phyloP scores from a whole-genome alignment of 2,888 invertebrate species.

The Marronus borbonicus region DNA sequence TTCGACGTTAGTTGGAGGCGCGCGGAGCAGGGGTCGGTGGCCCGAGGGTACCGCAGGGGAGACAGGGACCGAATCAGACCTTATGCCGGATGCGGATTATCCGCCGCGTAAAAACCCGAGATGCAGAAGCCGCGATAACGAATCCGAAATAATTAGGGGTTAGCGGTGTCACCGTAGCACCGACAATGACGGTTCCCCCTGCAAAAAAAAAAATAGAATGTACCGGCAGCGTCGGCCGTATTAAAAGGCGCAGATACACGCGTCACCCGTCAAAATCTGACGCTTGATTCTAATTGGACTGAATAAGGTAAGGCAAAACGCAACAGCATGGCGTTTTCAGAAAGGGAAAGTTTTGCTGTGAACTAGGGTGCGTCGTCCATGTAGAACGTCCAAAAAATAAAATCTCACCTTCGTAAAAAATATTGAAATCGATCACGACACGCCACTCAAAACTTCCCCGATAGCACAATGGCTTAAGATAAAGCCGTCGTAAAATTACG shows the following conservation, averaged over 20 bases:
- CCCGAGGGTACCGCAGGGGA: conserved; percentile 7
- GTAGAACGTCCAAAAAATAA: too few relatives aligned
- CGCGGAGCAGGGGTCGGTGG: conserved; percentile 15
- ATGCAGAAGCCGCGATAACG: conserved; percentile 60
- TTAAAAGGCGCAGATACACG: conserved; percentile 31
- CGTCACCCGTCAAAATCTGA: conserved; percentile 18
- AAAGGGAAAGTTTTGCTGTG: conserved; percentile 9
- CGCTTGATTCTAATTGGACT: conserved; percentile 38
- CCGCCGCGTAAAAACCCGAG: conserved; percentile 53
- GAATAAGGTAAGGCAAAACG: conserved; percentile 8
- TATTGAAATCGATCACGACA: too few relatives aligned
- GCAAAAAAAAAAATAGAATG: neutral
- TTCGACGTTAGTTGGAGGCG: conserved; percentile 58
- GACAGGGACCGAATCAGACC: conserved; percentile 28
- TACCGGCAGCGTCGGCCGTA: neutral
- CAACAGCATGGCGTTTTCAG: too few relatives aligned
- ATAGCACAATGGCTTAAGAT: too few relatives aligned
- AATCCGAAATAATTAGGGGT: conserved; percentile 60
- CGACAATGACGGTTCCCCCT: neutral
- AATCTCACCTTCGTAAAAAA: too few relatives aligned
- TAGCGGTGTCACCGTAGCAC: conserved; percentile 5
- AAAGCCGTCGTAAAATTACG: too few relatives aligned
- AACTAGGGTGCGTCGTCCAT: neutral
- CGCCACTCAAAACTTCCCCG: too few relatives aligned
- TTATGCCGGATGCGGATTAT: conserved; percentile 44